A percentile compares a stretch with the other conserved stretches of the same genome.
phyloP scores from a whole-genome alignment of 35 echinoderm and acorn worm species.

The Anneissia japonica region DNA sequence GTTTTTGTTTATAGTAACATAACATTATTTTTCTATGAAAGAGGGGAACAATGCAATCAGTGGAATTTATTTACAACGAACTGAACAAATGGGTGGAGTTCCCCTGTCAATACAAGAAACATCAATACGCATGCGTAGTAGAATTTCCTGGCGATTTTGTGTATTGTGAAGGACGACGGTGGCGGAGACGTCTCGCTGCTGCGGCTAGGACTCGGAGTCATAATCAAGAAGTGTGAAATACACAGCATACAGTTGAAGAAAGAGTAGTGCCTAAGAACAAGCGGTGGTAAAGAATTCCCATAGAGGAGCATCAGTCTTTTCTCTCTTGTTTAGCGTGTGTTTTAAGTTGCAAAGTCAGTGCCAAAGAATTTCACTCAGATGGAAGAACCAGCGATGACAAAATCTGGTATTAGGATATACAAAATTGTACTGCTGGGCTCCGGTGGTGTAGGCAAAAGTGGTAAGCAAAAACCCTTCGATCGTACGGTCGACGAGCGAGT shows the following conservation, averaged over 20 bases:
- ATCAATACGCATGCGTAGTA: not conserved
- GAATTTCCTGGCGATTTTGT: not conserved
- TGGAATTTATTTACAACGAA: too few relatives aligned
- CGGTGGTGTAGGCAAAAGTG: slow-evolving; percentile 96
- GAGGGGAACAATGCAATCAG: too few relatives aligned
- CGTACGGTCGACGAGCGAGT: too few relatives aligned
- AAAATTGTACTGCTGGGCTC: slow-evolving; percentile 92
- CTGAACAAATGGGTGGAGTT: not conserved
- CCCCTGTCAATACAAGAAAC: not conserved
- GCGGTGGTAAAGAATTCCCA: not conserved
- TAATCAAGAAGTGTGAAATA: too few relatives aligned
- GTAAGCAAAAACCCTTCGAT: slow-evolving; percentile 29
- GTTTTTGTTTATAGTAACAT: too few relatives aligned
- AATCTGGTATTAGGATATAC: slow-evolving; percentile 84
- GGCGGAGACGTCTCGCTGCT: not conserved
- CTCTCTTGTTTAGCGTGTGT: not conserved
- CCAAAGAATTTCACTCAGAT: slow-evolving; percentile 10
- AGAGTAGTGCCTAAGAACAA: not conserved
- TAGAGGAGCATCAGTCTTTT: not conserved
- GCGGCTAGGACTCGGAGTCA: not conserved
- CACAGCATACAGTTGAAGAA: not conserved
- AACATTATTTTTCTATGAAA: too few relatives aligned
- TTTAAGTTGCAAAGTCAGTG: not conserved
- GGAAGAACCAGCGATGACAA: slow-evolving; percentile 64
- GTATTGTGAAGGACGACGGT: not conserved